A percentile compares a stretch with the other conserved stretches of the same genome.
These are phyloP conservation scores for Chloroceryle inda DNA, from an alignment of 2,797 vertebrate genomes.

Conservation along the genomic window DNA sequence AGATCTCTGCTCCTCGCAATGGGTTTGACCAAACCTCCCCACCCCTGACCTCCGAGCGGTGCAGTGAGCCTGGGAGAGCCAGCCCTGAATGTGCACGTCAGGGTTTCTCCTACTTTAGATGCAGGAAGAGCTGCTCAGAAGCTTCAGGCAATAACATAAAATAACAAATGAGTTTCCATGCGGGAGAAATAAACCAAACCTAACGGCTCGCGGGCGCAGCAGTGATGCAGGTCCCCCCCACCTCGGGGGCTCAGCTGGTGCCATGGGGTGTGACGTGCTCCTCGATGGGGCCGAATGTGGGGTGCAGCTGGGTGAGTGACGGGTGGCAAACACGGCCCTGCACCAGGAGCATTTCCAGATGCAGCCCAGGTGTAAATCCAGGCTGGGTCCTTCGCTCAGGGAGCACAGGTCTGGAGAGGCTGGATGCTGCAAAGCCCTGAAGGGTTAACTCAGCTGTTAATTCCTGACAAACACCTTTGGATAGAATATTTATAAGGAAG, in stretches of 20 bases:
- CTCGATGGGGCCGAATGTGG: fast-evolving
- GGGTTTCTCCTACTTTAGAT: neutral
- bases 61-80: neutral
- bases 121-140: neutral
- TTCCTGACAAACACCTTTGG: neutral
- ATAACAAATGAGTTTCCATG: neutral
- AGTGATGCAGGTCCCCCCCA: neutral
- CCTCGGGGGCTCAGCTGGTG: neutral
- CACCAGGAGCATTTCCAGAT: neutral
- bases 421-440: neutral
- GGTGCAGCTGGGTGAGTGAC: no score
- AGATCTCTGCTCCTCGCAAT: neutral
- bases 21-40: neutral
- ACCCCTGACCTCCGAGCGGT: neutral
- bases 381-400: neutral
- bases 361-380: neutral
- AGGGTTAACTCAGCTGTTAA: neutral
- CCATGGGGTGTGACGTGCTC: fast-evolving
- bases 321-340: neutral
- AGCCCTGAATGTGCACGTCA: neutral
- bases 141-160: neutral
- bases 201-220: neutral
- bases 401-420: neutral
- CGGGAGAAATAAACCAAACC: neutral
- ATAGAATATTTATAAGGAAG: neutral